Base-by-base conservation (phyloP, 2,113 vertebrate species). In the Pterocles burchelli region DNA sequence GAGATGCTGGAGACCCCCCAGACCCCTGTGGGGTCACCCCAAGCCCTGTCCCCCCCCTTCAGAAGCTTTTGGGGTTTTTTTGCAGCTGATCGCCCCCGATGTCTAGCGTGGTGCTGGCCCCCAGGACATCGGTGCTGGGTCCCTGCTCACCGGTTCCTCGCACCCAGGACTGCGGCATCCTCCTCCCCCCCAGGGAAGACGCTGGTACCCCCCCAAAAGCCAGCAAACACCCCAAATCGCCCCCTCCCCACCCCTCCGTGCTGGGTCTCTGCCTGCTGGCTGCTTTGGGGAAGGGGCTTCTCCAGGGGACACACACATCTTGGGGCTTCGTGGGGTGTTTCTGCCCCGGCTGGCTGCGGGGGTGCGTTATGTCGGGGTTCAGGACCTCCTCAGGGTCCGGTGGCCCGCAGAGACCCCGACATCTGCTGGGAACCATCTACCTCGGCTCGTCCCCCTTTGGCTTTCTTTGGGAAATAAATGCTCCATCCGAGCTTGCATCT, bases 281-380 rank as follows among this genome's bases (percentile, higher is more conserved):
- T 83, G 66, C 71, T 89, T 41, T 70, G 82, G 54, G 55, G 73
- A 77, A 94, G 48, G 52, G 70, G 49, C 26, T 92, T 76, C 52
- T 66, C n/a, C 2, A 2, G n/a, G 9, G 38, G 36, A 41, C 38
- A 41, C 38, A 41, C 38, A 41, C 3, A 18, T 9, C 1, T 2
- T 13, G n/a, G 38, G 66, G 38, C 67, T 57, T 28, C 51, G 2
- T 1, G 10, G 46, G 62, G 11, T 41, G 12, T 67, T 79, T 33
- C 79, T 41, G 83, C 71, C 75, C 79, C 10, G 1, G 13, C 21
- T 67, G 58, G 48, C 46, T 57, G 36, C 66, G 77, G 73, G 63
- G 74, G 33, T 17, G 81, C 0, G 0, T 41, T 76, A 0, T 0
- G 1, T n/a, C 0, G 6, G 76, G 75, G 76, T 22, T 84, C 36